These are phyloP conservation scores for Casuarius casuarius DNA, from an alignment of 2,113 vertebrate species.

Conservation along the genomic window DNA sequence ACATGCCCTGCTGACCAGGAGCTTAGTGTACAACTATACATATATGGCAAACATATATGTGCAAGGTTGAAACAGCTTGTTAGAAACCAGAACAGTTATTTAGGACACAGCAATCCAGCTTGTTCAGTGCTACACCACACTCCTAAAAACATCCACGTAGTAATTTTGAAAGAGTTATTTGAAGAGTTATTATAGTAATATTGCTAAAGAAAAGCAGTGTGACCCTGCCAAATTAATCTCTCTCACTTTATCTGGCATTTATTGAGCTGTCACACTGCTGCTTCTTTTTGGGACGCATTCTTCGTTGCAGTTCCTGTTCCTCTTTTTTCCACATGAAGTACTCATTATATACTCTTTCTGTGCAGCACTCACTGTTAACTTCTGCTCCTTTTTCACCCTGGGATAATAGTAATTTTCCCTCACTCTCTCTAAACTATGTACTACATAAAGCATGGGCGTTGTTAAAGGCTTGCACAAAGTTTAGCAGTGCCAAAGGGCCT, in stretches of 20 bases:
- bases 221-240: not conserved
- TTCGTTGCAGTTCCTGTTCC: not conserved
- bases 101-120: not conserved
- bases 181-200: not conserved
- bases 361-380: not conserved
- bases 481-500: not conserved
- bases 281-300: not conserved
- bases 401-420: not conserved
- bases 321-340: not conserved
- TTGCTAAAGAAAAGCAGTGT: not conserved
- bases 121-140: not conserved
- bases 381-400: not conserved
- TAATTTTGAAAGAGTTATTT: not conserved
- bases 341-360: not conserved
- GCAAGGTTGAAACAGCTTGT: not conserved
- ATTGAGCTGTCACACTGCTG: not conserved
- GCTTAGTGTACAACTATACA: not conserved
- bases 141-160: rapidly evolving
- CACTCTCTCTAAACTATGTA: not conserved
- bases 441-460: not conserved
- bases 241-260: not conserved
- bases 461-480: not conserved
- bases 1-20: not conserved
- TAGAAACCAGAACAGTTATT: not conserved
- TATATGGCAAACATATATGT: not conserved